Conservation (phyloP, 2,888 invertebrate species). For the Harpalus rubripes region DNA sequence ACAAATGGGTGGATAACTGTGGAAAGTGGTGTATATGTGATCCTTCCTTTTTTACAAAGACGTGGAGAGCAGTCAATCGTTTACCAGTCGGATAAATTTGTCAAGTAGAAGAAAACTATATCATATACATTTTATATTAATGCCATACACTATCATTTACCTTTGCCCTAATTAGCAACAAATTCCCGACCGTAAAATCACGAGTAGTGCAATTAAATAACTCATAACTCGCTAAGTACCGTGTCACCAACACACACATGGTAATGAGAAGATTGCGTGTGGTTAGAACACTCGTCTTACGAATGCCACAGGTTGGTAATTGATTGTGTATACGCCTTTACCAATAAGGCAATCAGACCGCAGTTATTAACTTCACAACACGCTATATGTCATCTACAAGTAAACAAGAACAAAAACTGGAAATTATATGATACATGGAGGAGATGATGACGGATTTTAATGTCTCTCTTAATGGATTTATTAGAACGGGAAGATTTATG, state of each 20-base stretch:
- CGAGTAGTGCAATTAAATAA: slow-evolving; percentile 47
- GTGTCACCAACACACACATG: slow-evolving; percentile 8
- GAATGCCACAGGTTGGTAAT: slow-evolving; percentile 59
- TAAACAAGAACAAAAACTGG: slow-evolving; percentile 2
- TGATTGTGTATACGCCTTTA: slow-evolving; percentile 54
- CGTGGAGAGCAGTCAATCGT: no score
- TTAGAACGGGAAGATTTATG: neutral
- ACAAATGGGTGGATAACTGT: no score
- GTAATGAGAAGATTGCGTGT: slow-evolving; percentile 57
- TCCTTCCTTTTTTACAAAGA: no score
- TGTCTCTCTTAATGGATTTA: neutral
- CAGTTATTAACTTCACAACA: slow-evolving; percentile 2
- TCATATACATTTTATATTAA: no score
- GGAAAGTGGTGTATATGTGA: no score
- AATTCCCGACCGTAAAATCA: slow-evolving; percentile 40
- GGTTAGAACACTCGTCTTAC: slow-evolving; percentile 21
- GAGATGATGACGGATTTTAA: neutral
- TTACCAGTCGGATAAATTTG: no score
- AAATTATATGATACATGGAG: neutral
- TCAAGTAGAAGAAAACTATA: no score
- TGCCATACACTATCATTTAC: neutral
- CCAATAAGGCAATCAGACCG: slow-evolving; percentile 45
- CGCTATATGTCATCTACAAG: neutral
- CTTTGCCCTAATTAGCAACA: slow-evolving; percentile 22
- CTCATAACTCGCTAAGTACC: slow-evolving; percentile 37